A percentile compares a stretch with the other conserved stretches of the same genome.
phyloP scores from a whole-genome alignment of 1,140 invertebrate genomes.

The Nixonia krombeini region DNA sequence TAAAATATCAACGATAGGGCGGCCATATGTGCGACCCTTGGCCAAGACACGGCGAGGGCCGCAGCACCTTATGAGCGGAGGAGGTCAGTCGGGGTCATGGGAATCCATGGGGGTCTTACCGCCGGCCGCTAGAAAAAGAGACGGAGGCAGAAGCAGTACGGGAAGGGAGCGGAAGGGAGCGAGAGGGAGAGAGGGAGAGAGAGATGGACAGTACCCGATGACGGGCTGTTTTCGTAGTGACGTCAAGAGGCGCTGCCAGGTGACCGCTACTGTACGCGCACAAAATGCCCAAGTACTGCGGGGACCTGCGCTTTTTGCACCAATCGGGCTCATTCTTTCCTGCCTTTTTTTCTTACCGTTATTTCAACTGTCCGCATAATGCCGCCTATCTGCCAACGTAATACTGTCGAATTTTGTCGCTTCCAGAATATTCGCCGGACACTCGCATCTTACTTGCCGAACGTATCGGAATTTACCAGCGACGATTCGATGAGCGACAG shows the following conservation, averaged over 20 bases:
- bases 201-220: slow-evolving; percentile 14
- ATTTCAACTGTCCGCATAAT: slow-evolving; percentile 19
- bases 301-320: slow-evolving; percentile 28
- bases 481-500: too few relatives aligned
- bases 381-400: slow-evolving; percentile 46
- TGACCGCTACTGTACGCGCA: slow-evolving; percentile 51
- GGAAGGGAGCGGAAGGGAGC: neutral
- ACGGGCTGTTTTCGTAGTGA: slow-evolving; percentile 50
- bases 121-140: too few relatives aligned
- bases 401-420: too few relatives aligned
- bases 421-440: too few relatives aligned
- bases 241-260: slow-evolving; percentile 45
- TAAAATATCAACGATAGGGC: slow-evolving; percentile 37
- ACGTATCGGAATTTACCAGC: too few relatives aligned
- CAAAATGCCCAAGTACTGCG: slow-evolving; percentile 4
- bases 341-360: slow-evolving; percentile 23
- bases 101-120: slow-evolving; percentile 68
- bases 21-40: slow-evolving; percentile 64
- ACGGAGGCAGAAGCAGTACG: too few relatives aligned
- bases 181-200: too few relatives aligned
- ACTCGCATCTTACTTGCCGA: too few relatives aligned
- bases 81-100: slow-evolving; percentile 65
- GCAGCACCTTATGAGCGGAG: slow-evolving; percentile 36
- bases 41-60: slow-evolving; percentile 41
- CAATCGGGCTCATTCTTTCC: slow-evolving; percentile 31